Percentiles rank a stretch among this genome's conserved stretches.
Conservation (phyloP, 2,888 invertebrate genomes). For the Polyploca ridens region DNA sequence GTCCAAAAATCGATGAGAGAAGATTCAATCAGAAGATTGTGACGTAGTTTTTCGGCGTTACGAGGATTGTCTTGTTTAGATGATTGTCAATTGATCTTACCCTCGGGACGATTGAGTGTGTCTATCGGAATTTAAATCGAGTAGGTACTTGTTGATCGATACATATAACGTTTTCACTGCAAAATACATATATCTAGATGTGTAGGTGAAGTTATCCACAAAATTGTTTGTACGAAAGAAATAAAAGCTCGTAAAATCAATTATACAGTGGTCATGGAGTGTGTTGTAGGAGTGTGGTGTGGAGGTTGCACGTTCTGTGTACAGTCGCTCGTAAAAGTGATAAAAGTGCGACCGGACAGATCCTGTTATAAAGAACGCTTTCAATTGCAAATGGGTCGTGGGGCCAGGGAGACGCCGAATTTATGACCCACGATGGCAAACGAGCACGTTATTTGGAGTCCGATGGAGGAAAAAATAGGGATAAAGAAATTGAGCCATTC, state of each 20-base stretch:
- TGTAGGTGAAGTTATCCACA: not conserved
- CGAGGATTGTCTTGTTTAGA: too few species aligned
- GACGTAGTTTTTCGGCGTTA: too few species aligned
- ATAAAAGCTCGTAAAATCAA: constrained; percentile 4
- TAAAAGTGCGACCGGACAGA: constrained; percentile 74
- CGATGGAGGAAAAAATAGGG: constrained; percentile 69
- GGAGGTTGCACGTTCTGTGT: constrained; percentile 36
- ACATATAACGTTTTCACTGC: not conserved
- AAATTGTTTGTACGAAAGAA: not conserved
- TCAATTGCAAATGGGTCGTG: constrained; percentile 80
- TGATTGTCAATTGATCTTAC: too few species aligned
- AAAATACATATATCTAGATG: not conserved
- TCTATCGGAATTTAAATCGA: not conserved
- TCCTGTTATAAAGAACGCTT: constrained; percentile 78
- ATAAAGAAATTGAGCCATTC: constrained; percentile 71
- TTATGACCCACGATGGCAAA: constrained; percentile 72
- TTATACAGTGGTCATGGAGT: not conserved
- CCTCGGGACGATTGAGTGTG: not conserved
- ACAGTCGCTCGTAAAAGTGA: constrained; percentile 68
- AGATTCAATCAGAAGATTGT: too few species aligned
- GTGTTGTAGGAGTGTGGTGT: constrained; percentile 12
- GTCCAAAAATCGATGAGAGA: not conserved
- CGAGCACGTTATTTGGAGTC: constrained; percentile 71
- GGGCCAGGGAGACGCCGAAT: constrained; percentile 67
- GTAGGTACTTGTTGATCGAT: constrained; percentile 12